These are phyloP conservation scores for Ataeniobius toweri DNA, from an alignment of 2,797 vertebrate species.

Conservation along the genomic window DNA sequence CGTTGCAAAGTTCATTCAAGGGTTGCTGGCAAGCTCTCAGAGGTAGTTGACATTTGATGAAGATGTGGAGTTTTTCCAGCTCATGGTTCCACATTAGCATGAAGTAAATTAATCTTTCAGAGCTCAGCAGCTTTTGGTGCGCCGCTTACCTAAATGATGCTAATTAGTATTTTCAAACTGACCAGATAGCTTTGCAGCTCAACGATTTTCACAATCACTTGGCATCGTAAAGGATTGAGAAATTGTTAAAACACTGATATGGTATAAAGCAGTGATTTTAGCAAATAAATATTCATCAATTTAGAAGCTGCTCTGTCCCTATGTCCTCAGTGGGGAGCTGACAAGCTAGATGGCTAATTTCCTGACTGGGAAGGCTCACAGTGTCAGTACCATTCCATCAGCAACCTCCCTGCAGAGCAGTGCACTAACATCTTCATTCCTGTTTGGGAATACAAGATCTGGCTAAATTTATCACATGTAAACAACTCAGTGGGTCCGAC, in stretches of 20 bases:
- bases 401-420: conserved; percentile 25
- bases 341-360: conserved; percentile 51
- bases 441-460: conserved; percentile 44
- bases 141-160: conserved; percentile 10
- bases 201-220: conserved; percentile 1
- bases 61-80: conserved; percentile 36
- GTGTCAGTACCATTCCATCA: conserved; percentile 52
- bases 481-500: conserved; percentile 40
- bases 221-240: neutral
- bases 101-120: conserved; percentile 39
- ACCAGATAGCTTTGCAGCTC: conserved; percentile 18
- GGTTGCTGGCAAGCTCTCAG: conserved; percentile 42
- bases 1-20: conserved; percentile 31
- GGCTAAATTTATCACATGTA: conserved; percentile 44
- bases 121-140: conserved; percentile 19
- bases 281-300: conserved; percentile 22
- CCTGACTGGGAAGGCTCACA: conserved; percentile 46
- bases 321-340: conserved; percentile 32
- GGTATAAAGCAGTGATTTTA: conserved; percentile 18
- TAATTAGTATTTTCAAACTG: conserved; percentile 23
- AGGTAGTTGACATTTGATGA: conserved; percentile 50
- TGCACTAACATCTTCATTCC: conserved; percentile 42
- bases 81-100: conserved; percentile 42
- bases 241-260: neutral
- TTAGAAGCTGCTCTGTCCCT: conserved; percentile 35